Base-by-base conservation (phyloP, 2,113 vertebrate genomes). In the Herpailurus yagouaroundi region DNA sequence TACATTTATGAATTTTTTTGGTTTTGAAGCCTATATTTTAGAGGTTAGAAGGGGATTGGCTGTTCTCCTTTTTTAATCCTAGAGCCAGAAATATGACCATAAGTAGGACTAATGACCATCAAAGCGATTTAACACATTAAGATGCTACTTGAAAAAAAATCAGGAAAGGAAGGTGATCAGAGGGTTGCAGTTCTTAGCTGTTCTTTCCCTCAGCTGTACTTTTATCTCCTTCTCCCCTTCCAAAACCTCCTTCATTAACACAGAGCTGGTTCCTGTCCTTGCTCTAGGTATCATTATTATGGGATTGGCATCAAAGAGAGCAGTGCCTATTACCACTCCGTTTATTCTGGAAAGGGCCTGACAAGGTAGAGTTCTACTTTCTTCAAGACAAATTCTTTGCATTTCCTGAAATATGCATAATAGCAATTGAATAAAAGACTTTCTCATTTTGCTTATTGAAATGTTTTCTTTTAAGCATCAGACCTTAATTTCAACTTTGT, bases 241-340 rank as follows among this genome's bases (percentile, higher is more conserved):
- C 48, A 23, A 68, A 38, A 73, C n/a, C 5, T 55, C 33, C 68
- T 33, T 41, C 50, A 87, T 50, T 98, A 96, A 98, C 33, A 23
- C 25, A 81, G 41, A 92, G 21, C 60, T 92, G 63, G 52, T 85
- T 97, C 36, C 84, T 60, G 2, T 79, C 80, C 18, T 82, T 76
- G 21, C 63, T 69, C 52, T 77, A 99, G 99, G 97, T 99, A 99
- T 98, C 99, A 99, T 98, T 99, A 99, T 97, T 99, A 99, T 98
- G 99, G 99, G 21, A 99, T 99, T 95, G 99, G 99, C 96, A 99
- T 99, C 97, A 99, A 99, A 98, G 99, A 99, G 98, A 99, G 99
- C 99, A 99, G 99, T 84, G 99, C 99, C 1, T 99, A 99, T 97
- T 99, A 99, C 98, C 99, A 99, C 98, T 99, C 99, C 1, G 99